Conservation (phyloP, 2,797 vertebrate genomes). For the Tapirus indicus region DNA sequence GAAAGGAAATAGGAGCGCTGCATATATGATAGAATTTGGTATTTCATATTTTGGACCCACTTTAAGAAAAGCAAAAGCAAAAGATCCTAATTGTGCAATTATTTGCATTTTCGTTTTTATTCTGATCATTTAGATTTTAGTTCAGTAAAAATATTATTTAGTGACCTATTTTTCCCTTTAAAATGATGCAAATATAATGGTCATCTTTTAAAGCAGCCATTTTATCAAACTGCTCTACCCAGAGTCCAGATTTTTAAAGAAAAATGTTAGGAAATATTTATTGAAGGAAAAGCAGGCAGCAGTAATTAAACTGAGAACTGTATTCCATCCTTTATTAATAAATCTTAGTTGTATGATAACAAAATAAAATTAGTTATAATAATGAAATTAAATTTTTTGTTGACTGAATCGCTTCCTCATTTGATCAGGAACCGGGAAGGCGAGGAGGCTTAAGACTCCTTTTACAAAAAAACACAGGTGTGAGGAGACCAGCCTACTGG, state of each 20-base stretch:
- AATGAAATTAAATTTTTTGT: background rate
- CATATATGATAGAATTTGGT: background rate
- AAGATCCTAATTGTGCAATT: background rate
- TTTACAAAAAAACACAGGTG: background rate
- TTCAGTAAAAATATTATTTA: background rate
- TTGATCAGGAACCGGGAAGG: background rate
- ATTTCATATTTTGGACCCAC: background rate
- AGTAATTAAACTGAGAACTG: background rate
- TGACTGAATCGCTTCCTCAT: background rate
- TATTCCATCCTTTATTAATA: background rate
- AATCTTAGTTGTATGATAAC: background rate
- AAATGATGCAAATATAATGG: background rate
- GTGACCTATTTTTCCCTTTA: background rate
- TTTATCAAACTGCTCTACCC: background rate
- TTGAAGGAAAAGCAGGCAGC: background rate
- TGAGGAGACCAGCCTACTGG: background rate
- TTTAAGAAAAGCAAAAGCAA: background rate
- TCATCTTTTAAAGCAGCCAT: background rate
- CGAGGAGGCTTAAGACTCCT: background rate
- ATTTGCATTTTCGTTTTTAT: background rate
- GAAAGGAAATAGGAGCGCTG: conserved; percentile 1
- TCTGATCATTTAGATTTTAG: background rate
- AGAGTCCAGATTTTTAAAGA: background rate
- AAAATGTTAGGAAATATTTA: background rate
- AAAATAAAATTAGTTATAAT: background rate